A percentile compares a stretch with the other conserved stretches of the same genome.
phyloP scores from a whole-genome alignment of 1,140 invertebrate species.

The Idris sp. region DNA sequence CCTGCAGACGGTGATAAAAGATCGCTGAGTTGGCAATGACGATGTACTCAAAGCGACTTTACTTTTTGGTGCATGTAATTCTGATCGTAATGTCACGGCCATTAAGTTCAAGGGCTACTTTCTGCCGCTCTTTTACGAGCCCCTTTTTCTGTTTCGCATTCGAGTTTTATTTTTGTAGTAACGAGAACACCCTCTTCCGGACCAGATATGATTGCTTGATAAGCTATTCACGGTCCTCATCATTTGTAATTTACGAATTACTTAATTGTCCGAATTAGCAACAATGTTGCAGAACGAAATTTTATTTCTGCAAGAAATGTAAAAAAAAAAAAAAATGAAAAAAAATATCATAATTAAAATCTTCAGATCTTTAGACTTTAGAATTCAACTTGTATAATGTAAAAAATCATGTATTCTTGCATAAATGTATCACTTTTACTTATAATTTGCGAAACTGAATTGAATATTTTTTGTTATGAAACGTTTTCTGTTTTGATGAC shows the following conservation, averaged over 20 bases:
- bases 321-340: not conserved
- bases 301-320: too few relatives aligned
- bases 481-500: too few relatives aligned
- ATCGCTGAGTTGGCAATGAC: conserved; percentile 23
- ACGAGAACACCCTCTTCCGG: conserved; percentile 36
- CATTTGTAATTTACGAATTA: conserved; percentile 56
- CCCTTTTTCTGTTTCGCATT: conserved; percentile 30
- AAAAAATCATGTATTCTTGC: too few relatives aligned
- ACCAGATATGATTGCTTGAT: conserved; percentile 32
- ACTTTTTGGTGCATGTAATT: conserved; percentile 64
- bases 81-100: conserved; percentile 63
- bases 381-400: too few relatives aligned
- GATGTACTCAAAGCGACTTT: conserved; percentile 63
- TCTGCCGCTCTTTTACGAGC: conserved; percentile 20
- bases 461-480: too few relatives aligned
- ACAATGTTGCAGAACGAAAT: conserved; percentile 1
- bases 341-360: too few relatives aligned
- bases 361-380: too few relatives aligned
- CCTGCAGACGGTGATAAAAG: conserved; percentile 21
- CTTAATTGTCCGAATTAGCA: conserved; percentile 48
- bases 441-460: too few relatives aligned
- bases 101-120: conserved; percentile 59
- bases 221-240: conserved; percentile 40
- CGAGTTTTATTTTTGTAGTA: conserved; percentile 40
- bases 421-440: too few relatives aligned